Percentiles rank a stretch among this genome's conserved stretches.
Evolutionary conservation across 2,888 invertebrate genomes (phyloP).

Genomic region (Hydropsyche betteni): DNA sequence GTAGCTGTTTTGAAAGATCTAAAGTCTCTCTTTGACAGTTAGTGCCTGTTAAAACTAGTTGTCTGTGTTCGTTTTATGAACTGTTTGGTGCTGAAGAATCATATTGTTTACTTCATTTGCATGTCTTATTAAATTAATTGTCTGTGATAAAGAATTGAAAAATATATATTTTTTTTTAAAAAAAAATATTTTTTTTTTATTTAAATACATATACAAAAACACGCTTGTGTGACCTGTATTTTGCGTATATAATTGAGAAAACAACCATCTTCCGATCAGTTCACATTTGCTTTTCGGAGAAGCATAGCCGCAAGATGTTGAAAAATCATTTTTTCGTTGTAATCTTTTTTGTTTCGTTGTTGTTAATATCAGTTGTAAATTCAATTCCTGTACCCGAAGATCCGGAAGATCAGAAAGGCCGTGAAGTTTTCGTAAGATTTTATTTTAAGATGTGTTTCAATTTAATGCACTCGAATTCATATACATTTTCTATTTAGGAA

Average conservation of each 20-base stretch:
- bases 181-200: not conserved
- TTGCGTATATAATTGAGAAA: not conserved
- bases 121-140: too few relatives aligned
- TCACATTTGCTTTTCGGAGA: not conserved
- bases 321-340: not conserved
- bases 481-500: not conserved
- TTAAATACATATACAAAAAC: too few relatives aligned
- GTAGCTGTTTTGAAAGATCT: slow-evolving; percentile 30
- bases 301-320: not conserved
- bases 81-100: too few relatives aligned
- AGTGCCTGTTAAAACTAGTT: too few relatives aligned
- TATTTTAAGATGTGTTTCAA: not conserved
- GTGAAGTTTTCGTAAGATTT: slow-evolving; percentile 7
- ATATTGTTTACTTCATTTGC: too few relatives aligned
- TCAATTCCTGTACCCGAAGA: not conserved
- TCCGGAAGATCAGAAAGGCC: not conserved
- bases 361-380: not conserved
- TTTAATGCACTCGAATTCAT: too few relatives aligned
- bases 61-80: too few relatives aligned
- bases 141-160: too few relatives aligned
- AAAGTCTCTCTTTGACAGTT: too few relatives aligned
- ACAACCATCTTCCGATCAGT: not conserved
- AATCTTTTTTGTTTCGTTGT: not conserved
- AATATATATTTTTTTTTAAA: not conserved
- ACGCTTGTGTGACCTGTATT: too few relatives aligned